Evolutionary conservation across 1,140 invertebrate species (phyloP), one percentile per base, ranked within the genome.

Genomic region (Zaprionus taronus): DNA sequence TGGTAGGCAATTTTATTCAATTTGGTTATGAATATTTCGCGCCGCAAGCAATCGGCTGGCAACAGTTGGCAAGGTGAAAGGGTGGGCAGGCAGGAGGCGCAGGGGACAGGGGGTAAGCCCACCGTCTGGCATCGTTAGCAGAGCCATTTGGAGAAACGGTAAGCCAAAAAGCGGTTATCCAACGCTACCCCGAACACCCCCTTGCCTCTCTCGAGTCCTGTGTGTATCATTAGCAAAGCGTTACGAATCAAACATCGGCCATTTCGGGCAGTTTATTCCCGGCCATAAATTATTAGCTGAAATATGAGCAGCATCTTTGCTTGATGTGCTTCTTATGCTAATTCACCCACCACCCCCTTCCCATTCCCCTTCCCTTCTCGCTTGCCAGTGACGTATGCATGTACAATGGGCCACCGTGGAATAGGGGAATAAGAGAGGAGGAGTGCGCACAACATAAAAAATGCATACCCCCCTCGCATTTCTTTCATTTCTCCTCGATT

Each of bases 1-100:
- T 20, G 65, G 62, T 74, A 74, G 80, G 80, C 80, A 83, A 83
- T 83, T 83, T 83, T 63, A 83, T 83, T 83, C 81, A 83, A 83
- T 83, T 83, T 83, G 56, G 81, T 67, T 62, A 79, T 62, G 71
- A 79, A 82, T 82, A 79, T 82, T 82, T 68, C 15, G 65, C 72
- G 80, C 76, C 76, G 22, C 17, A 66, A 75, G 80, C 75, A 82
- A 79, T 74, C 64, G 64, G 66, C 71, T 69, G 53, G 53, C 38
- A 61, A 44, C 22, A 9, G 22, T 15, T 41, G 47, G 17, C 17
- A 51, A 51, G 47, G 47, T 17, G 47, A 11, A 22, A 12, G 41
- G 41, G 4, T 41, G 36, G 36, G 12, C 36, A 5, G 14, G 4
- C 36, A 15, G 4, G 4, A 38, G 41, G n/a, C 15, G n/a, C 2